Percentiles rank a stretch among this genome's conserved stretches.
Evolutionary conservation across 37 sponge, comb jelly and placozoan genomes (phyloP).

Genomic region (Axinella damicornis): DNA sequence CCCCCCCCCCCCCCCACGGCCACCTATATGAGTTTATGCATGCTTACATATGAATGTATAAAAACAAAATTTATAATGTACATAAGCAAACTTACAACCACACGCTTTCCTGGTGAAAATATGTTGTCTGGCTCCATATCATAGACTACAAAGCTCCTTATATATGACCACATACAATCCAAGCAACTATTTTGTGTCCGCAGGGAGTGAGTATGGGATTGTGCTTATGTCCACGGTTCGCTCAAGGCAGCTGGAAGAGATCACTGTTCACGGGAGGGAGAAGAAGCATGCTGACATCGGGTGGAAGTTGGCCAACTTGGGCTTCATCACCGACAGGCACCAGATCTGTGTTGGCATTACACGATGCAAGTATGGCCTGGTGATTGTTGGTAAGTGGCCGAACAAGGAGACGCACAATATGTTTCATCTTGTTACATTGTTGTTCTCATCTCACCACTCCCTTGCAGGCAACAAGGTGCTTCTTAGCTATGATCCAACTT

Average conservation of each 20-base stretch:
- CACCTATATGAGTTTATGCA: too few species aligned
- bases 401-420: not conserved
- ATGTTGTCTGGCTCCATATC: not conserved
- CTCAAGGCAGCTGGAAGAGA: slow-evolving; percentile 3
- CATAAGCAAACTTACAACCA: too few species aligned
- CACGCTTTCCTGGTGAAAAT: not conserved
- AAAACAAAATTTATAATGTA: too few species aligned
- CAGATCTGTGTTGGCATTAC: slow-evolving; percentile 71
- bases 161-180: not conserved
- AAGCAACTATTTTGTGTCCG: not conserved
- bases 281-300: slow-evolving; percentile 17
- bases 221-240: slow-evolving; percentile 65
- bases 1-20: too few species aligned
- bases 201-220: slow-evolving; percentile 61
- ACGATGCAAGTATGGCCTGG: slow-evolving; percentile 57
- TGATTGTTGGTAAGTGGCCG: slow-evolving; percentile 52
- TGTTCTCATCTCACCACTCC: too few species aligned
- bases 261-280: not conserved
- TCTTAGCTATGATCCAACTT: slow-evolving; percentile 30
- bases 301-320: slow-evolving; percentile 51
- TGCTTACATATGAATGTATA: too few species aligned
- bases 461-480: slow-evolving; percentile 28
- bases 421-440: not conserved
- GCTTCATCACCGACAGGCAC: slow-evolving; percentile 58
- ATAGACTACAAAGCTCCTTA: not conserved